A percentile compares a stretch with the other conserved stretches of the same genome.
phyloP scores from a whole-genome alignment of 2,797 vertebrate genomes.

The Acridotheres tristis region DNA sequence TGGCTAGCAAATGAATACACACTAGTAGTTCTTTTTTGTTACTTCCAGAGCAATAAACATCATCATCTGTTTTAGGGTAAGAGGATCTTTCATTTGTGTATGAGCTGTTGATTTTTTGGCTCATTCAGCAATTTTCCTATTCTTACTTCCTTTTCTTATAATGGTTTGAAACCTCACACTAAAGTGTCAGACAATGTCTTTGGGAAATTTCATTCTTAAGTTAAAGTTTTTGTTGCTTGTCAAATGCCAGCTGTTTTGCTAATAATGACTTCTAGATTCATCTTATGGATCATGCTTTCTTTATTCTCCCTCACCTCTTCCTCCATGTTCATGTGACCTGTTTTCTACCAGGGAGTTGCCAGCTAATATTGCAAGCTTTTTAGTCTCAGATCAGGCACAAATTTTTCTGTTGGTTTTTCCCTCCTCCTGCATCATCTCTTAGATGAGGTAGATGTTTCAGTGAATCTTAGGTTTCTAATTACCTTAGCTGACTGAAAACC shows the following conservation, averaged over 20 bases:
- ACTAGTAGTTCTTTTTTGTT: not conserved
- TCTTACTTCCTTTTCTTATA: not conserved
- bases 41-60: not conserved
- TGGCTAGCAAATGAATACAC: not conserved
- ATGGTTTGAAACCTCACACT: not conserved
- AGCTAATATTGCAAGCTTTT: not conserved
- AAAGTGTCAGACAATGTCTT: not conserved
- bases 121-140: not conserved
- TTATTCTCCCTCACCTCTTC: fast-evolving
- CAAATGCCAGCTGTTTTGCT: not conserved
- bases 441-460: not conserved
- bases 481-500: not conserved
- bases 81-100: not conserved
- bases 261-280: not conserved
- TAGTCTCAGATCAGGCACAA: not conserved
- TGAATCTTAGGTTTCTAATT: not conserved
- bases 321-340: not conserved
- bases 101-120: not conserved
- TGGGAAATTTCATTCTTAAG: not conserved
- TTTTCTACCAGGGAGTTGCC: not conserved
- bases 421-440: not conserved
- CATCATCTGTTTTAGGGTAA: not conserved
- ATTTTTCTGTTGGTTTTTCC: not conserved
- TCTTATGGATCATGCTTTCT: not conserved
- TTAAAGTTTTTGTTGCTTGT: not conserved